Evolutionary conservation across 1,140 invertebrate species (phyloP).

Genomic region (Apis cerana): DNA sequence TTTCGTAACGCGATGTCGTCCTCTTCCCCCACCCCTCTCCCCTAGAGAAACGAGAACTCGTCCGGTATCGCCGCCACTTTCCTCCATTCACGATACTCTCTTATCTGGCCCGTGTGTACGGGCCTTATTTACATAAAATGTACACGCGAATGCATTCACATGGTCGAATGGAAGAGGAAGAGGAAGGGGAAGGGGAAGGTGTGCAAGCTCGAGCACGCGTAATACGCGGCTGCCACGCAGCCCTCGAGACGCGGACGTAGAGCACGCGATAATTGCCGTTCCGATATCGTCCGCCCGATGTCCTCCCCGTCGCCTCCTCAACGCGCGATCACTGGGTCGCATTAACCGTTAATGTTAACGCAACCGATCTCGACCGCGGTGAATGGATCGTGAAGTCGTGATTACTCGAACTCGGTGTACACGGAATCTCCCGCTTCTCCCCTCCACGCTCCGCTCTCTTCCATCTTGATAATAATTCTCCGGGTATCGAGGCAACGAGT

Average conservation of each 20-base stretch:
- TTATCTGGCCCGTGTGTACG: constrained; percentile 47
- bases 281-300: neutral
- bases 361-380: constrained; percentile 54
- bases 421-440: constrained; percentile 16
- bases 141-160: constrained; percentile 10
- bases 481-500: constrained; percentile 3
- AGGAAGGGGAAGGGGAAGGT: too few species aligned
- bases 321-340: constrained; percentile 38
- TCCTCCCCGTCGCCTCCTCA: constrained; percentile 7
- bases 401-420: constrained; percentile 49
- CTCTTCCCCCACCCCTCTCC: neutral
- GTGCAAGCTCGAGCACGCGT: constrained; percentile 13
- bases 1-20: constrained; percentile 62
- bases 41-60: constrained; percentile 71
- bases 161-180: constrained; percentile 15
- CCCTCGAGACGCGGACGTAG: constrained; percentile 36
- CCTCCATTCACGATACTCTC: constrained; percentile 60
- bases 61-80: constrained; percentile 27
- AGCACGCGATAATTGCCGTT: constrained; percentile 54
- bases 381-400: constrained; percentile 62
- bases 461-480: constrained; percentile 52
- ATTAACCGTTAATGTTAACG: constrained; percentile 66
- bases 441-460: neutral
- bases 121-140: constrained; percentile 23
- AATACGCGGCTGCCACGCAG: constrained; percentile 37